These are phyloP conservation scores for Drosophila formosana DNA, from an alignment of 2,888 invertebrate species.

Conservation along the genomic window DNA sequence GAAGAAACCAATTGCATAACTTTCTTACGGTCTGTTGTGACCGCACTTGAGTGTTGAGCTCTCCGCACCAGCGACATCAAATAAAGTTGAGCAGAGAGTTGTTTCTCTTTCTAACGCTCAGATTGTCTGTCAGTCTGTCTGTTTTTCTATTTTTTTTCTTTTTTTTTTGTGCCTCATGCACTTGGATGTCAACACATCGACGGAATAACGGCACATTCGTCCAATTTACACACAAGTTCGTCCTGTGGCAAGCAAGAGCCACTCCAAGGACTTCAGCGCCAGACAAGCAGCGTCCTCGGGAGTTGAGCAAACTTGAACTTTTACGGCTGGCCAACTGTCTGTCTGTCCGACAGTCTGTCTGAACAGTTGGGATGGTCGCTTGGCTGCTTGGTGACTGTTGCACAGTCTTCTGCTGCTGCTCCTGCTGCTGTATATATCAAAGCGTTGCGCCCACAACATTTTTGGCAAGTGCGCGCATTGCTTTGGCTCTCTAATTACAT, in stretches of 20 bases:
- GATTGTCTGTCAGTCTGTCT: conserved; percentile 1
- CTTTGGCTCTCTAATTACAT: conserved; percentile 74
- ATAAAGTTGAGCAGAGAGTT: conserved; percentile 51
- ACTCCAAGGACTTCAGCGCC: conserved; percentile 63
- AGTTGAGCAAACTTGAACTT: conserved; percentile 77
- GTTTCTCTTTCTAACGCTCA: background rate
- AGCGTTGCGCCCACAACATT: conserved; percentile 75
- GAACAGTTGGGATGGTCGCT: conserved; percentile 1
- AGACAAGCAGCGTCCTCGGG: conserved; percentile 61
- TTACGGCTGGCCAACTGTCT: conserved; percentile 69
- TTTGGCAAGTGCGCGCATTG: conserved; percentile 70
- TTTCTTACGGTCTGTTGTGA: conserved; percentile 61
- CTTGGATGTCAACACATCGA: conserved; percentile 78
- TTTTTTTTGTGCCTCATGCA: conserved; percentile 52
- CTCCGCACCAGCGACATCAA: conserved; percentile 41
- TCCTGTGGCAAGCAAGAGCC: conserved; percentile 47
- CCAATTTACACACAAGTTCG: conserved; percentile 74
- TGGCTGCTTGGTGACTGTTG: conserved; percentile 37
- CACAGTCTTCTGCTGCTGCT: conserved; percentile 15
- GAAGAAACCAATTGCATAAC: conserved; percentile 56
- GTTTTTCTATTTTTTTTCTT: background rate
- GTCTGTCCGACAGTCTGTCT: conserved; percentile 33
- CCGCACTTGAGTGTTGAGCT: conserved; percentile 46
- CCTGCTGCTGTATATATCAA: conserved; percentile 44
- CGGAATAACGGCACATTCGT: conserved; percentile 78